phyloP scores from a whole-genome alignment of 2,113 vertebrate genomes.

The Corynorhinus townsendii region DNA sequence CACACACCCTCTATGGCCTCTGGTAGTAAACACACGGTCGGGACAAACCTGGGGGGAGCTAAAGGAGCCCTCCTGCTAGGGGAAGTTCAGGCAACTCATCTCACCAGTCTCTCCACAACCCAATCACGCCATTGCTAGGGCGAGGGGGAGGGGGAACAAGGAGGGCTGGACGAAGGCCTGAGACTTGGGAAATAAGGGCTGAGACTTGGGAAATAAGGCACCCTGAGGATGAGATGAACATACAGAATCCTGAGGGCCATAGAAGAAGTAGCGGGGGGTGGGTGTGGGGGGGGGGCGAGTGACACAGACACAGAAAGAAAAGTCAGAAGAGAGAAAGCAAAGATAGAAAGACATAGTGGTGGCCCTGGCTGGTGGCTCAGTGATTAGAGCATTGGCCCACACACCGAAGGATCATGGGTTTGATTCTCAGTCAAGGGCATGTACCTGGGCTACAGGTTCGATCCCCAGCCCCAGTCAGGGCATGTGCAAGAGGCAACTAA shows the following conservation, averaged over 20 bases:
- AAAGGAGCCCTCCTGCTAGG: neutral
- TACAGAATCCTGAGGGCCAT: neutral
- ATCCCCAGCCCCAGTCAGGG: no score
- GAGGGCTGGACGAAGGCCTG: neutral
- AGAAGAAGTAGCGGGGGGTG: neutral
- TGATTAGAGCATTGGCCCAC: no score
- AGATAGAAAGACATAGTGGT: neutral
- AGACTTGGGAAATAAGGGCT: neutral
- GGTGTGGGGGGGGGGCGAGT: rapidly evolving
- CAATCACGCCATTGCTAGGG: neutral
- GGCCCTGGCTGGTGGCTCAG: no score
- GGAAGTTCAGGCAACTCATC: neutral
- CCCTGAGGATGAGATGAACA: neutral
- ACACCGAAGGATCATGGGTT: no score
- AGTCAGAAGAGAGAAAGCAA: neutral
- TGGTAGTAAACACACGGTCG: rapidly evolving
- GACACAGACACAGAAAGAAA: neutral
- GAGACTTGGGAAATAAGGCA: neutral
- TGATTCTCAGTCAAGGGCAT: no score
- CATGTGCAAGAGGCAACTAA: no score
- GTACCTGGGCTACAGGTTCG: no score
- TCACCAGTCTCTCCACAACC: neutral
- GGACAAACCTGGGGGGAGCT: neutral
- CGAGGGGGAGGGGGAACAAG: no score
- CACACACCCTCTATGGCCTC: neutral